Conservation (phyloP, 2,113 vertebrate genomes). For the Hassar affinis region DNA sequence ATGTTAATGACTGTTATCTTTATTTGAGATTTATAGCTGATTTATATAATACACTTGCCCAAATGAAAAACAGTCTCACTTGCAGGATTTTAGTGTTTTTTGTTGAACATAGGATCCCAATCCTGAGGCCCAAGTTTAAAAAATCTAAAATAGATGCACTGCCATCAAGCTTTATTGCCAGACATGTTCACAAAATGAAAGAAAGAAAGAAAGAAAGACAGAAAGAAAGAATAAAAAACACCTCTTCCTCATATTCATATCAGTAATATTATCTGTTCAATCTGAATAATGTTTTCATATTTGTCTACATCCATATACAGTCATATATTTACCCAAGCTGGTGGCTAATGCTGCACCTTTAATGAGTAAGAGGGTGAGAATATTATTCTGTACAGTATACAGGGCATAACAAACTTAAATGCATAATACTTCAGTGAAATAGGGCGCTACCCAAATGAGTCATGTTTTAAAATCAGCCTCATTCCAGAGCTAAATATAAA, state of each 20-base stretch:
- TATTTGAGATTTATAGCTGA: too few species aligned
- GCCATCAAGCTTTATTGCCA: not conserved
- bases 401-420: slow-evolving; percentile 47
- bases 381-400: not conserved
- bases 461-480: slow-evolving; percentile 59
- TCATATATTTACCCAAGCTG: not conserved
- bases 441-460: slow-evolving; percentile 45
- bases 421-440: slow-evolving; percentile 49
- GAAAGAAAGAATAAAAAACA: not conserved
- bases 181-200: not conserved
- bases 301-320: not conserved
- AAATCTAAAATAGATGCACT: too few species aligned
- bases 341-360: not conserved
- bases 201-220: not conserved
- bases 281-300: not conserved
- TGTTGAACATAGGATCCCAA: not conserved
- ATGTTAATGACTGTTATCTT: too few species aligned
- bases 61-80: too few species aligned
- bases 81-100: not conserved
- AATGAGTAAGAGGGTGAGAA: not conserved
- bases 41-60: too few species aligned
- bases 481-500: slow-evolving; percentile 33
- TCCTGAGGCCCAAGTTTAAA: too few species aligned
- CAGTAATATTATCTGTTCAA: not conserved
- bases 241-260: not conserved